Evolutionary conservation across 2,888 invertebrate species (phyloP), one percentile per base, ranked within the genome.

Genomic region (Dolichopus griseipennis): DNA sequence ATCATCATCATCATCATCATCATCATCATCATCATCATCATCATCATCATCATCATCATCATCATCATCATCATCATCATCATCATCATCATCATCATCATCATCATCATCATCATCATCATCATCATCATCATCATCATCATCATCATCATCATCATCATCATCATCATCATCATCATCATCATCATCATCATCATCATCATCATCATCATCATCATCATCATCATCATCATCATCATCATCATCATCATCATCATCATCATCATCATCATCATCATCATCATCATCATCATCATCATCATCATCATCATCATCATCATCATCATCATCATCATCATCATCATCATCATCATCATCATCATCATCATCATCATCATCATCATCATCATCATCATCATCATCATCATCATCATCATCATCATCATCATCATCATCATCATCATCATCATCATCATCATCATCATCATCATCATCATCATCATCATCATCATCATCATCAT

Each of bases 1-100:
- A 52, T 52, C 52, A 52, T 52, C 52, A 52, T 52, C 52, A 52
- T 52, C 52, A 52, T 52, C 52, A 52, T 52, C 52, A 52, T 52
- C 52, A 52, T 52, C 52, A 52, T 52, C 52, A 52, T 52, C 52
- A 52, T 52, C 52, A 52, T 52, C 52, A 52, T 52, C 52, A 52
- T 52, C 52, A 52, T 52, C 52, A 52, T 52, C 52, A 52, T 52
- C 52, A 52, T 52, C 52, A 52, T 52, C 52, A 52, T 52, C 52
- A 52, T 52, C 52, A 52, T 52, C 52, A 52, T 52, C 52, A 52
- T 52, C 52, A 52, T 52, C 52, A 52, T 52, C 52, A 52, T 52
- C 52, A 52, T 52, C 52, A 52, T 52, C 52, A 52, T 52, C 52
- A 52, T 52, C 52, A 52, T 52, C 52, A 52, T 52, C 52, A 52